These are phyloP conservation scores for Parotocinclus haroldoi DNA, from an alignment of 2,797 vertebrate species.

Conservation along the genomic window DNA sequence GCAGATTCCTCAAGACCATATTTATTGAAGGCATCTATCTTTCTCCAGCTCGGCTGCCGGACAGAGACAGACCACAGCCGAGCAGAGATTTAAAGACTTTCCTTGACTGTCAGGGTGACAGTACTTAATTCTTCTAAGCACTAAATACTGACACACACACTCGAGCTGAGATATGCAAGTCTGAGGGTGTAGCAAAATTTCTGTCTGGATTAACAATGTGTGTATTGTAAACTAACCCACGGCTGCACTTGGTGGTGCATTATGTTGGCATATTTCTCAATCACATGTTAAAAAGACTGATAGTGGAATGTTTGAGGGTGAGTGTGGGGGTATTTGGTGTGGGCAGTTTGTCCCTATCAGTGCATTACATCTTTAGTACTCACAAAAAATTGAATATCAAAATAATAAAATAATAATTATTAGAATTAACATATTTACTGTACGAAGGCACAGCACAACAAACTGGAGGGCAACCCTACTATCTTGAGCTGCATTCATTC, in stretches of 20 bases:
- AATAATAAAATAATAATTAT: neutral
- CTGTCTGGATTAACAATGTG: conserved; percentile 41
- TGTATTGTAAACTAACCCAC: conserved; percentile 30
- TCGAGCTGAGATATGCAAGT: conserved; percentile 19
- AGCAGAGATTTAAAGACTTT: conserved; percentile 67
- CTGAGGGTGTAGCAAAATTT: conserved; percentile 20
- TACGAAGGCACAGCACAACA: neutral
- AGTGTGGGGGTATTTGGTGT: conserved; percentile 4
- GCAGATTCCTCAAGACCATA: conserved; percentile 72
- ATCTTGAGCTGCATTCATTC: conserved; percentile 5
- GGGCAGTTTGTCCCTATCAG: conserved; percentile 8
- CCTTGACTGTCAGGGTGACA: conserved; percentile 57
- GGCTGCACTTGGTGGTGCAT: conserved; percentile 9
- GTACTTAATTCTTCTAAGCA: conserved; percentile 64
- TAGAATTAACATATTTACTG: too few species aligned
- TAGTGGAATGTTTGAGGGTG: neutral
- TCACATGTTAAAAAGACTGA: conserved; percentile 6
- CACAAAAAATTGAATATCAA: neutral
- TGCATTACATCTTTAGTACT: conserved; percentile 4
- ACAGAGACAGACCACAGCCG: conserved; percentile 65
- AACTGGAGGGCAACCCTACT: neutral
- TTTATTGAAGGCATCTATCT: conserved; percentile 76
- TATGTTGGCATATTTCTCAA: conserved; percentile 12
- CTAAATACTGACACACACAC: conserved; percentile 45
- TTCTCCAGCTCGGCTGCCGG: conserved; percentile 53